Conservation (phyloP, 1,140 invertebrate genomes). For the Agrilus planipennis region DNA sequence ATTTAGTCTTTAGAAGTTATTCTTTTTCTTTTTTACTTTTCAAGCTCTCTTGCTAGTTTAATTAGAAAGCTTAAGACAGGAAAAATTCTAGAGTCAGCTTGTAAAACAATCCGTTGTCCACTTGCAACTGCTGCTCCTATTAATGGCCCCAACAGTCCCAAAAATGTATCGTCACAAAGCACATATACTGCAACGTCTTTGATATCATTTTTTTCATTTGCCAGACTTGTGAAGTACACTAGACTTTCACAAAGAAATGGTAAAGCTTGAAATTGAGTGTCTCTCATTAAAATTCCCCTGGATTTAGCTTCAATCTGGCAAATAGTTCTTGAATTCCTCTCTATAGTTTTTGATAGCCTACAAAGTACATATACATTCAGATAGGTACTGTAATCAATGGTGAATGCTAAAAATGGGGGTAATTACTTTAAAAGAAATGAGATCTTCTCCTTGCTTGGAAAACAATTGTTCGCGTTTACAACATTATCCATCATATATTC, state of each 20-base stretch:
- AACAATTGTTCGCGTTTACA: neutral
- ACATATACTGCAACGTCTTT: slow-evolving; percentile 14
- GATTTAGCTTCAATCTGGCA: slow-evolving; percentile 22
- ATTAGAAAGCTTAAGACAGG: slow-evolving; percentile 15
- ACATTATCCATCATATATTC: neutral
- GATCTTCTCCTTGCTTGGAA: neutral
- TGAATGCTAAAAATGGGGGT: neutral
- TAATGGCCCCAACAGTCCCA: slow-evolving; percentile 19
- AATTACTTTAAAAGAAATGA: neutral
- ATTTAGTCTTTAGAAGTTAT: neutral
- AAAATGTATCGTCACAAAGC: slow-evolving; percentile 15
- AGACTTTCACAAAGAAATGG: slow-evolving; percentile 22
- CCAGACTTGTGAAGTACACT: slow-evolving; percentile 24
- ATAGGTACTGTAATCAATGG: neutral
- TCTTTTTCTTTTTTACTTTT: neutral
- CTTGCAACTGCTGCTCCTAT: slow-evolving; percentile 24
- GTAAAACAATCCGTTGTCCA: slow-evolving; percentile 20
- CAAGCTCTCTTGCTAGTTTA: slow-evolving; percentile 14
- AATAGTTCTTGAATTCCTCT: slow-evolving; percentile 20
- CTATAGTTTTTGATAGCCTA: slow-evolving; percentile 21
- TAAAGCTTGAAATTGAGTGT: slow-evolving; percentile 19
- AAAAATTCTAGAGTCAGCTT: slow-evolving; percentile 13
- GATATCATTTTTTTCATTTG: slow-evolving; percentile 28
- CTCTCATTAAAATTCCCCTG: slow-evolving; percentile 19
- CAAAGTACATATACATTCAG: slow-evolving; percentile 6